Evolutionary conservation across 2,113 vertebrate species (phyloP).

Genomic region (Cyphomyrus discorhynchus): DNA sequence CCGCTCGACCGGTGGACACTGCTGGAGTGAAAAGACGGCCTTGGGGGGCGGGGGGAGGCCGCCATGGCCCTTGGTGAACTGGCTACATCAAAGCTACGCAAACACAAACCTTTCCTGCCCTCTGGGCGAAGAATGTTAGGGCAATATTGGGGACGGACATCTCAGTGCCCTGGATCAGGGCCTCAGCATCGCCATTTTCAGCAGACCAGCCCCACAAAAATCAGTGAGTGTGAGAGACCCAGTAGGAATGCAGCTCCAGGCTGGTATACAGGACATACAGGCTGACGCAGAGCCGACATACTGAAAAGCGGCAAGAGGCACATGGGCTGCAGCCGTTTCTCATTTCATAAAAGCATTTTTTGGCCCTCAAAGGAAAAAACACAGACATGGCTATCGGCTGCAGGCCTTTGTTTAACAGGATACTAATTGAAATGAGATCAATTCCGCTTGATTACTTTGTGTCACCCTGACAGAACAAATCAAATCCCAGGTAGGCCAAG

Average conservation of each 20-base stretch:
- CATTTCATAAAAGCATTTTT: constrained; percentile 9
- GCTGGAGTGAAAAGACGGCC: constrained; percentile 57
- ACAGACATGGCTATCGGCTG: background rate
- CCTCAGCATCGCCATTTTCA: background rate
- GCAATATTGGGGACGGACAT: background rate
- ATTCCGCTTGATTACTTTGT: constrained; percentile 19
- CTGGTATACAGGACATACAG: background rate
- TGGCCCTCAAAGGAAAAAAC: constrained; percentile 11
- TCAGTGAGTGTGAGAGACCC: background rate
- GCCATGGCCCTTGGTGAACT: constrained; percentile 44
- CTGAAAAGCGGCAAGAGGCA: background rate
- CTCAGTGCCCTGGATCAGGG: background rate
- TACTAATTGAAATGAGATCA: constrained; percentile 14
- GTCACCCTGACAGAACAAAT: constrained; percentile 17
- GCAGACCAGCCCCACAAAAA: background rate
- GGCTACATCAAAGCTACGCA: constrained; percentile 83
- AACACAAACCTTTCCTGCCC: constrained; percentile 54
- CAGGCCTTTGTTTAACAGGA: constrained; percentile 3
- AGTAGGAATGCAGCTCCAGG: background rate
- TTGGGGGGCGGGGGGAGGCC: constrained; percentile 54
- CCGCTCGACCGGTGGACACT: constrained; percentile 73
- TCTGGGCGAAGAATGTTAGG: constrained; percentile 21
- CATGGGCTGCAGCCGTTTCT: no score
- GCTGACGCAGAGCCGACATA: background rate
- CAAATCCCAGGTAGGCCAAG: background rate